Conservation (phyloP, 2,888 invertebrate species). For the Apeira syringaria region DNA sequence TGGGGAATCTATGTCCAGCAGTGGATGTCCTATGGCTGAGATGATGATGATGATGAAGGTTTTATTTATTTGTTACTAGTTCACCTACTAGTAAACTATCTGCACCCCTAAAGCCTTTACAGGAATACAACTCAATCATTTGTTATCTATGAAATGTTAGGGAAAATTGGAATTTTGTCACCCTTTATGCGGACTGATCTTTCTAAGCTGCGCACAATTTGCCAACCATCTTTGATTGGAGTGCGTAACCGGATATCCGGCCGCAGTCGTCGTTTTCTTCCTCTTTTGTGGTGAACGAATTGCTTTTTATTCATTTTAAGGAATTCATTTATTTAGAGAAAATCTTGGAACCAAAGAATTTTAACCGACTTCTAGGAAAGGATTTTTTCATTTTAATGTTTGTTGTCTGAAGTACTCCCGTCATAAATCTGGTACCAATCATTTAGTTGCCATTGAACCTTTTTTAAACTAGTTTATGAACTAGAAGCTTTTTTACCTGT, state of each 20-base stretch:
- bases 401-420: too few species aligned
- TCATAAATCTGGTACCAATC: too few species aligned
- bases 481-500: too few species aligned
- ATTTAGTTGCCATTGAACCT: too few species aligned
- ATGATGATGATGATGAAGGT: too few species aligned
- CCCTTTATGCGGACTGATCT: slow-evolving; percentile 67
- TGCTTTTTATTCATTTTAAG: slow-evolving; percentile 55
- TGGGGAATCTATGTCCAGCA: too few species aligned
- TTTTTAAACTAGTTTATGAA: too few species aligned
- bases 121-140: slow-evolving; percentile 59
- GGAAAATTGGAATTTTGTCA: slow-evolving; percentile 72
- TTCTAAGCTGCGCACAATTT: slow-evolving; percentile 64
- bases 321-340: slow-evolving; percentile 45
- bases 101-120: slow-evolving; percentile 33
- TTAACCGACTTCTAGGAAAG: too few species aligned
- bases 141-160: slow-evolving; percentile 48
- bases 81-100: too few species aligned
- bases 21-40: too few species aligned
- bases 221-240: slow-evolving; percentile 70
- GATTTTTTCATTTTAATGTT: too few species aligned
- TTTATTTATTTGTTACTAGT: too few species aligned
- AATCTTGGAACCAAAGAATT: neutral
- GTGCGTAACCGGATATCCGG: slow-evolving; percentile 69
- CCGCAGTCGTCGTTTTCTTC: slow-evolving; percentile 56
- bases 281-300: slow-evolving; percentile 55